A percentile compares a stretch with the other conserved stretches of the same genome.
Conservation (phyloP, 1,140 invertebrate genomes). For the Acromyrmex heyeri region DNA sequence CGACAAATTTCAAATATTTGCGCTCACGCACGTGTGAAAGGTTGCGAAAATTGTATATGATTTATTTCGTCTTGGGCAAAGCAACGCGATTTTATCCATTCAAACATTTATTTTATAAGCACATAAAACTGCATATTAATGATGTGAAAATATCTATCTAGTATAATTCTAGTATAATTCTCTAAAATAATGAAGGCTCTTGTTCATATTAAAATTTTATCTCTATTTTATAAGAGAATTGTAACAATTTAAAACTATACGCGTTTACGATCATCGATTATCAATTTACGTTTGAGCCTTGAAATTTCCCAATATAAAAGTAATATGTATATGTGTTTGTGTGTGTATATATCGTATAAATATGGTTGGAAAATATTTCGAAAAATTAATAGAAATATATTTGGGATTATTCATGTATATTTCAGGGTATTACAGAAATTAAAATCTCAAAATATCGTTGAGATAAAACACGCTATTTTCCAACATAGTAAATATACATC, state of each 20-base stretch:
- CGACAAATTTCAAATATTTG: slow-evolving; percentile 61
- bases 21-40: slow-evolving; percentile 35
- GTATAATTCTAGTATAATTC: neutral
- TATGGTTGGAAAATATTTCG: slow-evolving; percentile 8
- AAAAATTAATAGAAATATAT: slow-evolving; percentile 21
- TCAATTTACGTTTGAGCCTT: slow-evolving; percentile 1
- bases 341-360: neutral
- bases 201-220: neutral
- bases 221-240: neutral
- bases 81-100: slow-evolving; percentile 33
- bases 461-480: slow-evolving; percentile 44
- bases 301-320: neutral
- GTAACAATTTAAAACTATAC: neutral
- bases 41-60: slow-evolving; percentile 49
- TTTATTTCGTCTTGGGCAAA: slow-evolving; percentile 48
- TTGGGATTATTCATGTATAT: slow-evolving; percentile 27
- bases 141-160: slow-evolving; percentile 12
- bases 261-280: neutral
- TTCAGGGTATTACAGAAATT: neutral
- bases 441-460: slow-evolving; percentile 39
- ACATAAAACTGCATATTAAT: slow-evolving; percentile 23
- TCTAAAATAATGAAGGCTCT: neutral
- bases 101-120: neutral
- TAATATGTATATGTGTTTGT: too few relatives aligned
- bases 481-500: slow-evolving; percentile 24